These are phyloP conservation scores for Siniperca scherzeri DNA, from an alignment of 2,797 vertebrate species.

Conservation along the genomic window DNA sequence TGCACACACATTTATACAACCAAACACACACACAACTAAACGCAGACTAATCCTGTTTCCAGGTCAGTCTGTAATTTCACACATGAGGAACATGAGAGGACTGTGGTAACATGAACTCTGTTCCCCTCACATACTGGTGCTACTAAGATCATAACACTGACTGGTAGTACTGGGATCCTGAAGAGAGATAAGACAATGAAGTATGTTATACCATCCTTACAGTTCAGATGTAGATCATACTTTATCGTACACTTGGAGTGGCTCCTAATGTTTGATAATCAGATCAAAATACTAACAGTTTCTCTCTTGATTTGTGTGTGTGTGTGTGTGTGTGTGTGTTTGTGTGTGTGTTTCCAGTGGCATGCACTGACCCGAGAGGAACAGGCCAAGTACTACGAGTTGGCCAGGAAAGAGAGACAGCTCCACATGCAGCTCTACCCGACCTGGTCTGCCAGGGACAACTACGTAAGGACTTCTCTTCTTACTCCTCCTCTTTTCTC, in stretches of 20 bases:
- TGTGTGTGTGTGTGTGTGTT: slow-evolving; percentile 3
- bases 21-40: not conserved
- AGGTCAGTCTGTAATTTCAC: slow-evolving; percentile 64
- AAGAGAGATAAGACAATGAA: not conserved
- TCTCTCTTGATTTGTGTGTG: not conserved
- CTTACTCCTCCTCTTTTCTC: not conserved
- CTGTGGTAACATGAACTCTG: slow-evolving; percentile 37
- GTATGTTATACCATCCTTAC: not conserved
- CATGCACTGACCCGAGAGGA: slow-evolving; percentile 97
- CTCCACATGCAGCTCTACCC: slow-evolving; percentile 99
- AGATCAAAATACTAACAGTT: not conserved
- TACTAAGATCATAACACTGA: slow-evolving; percentile 19
- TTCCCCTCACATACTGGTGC: slow-evolving; percentile 29
- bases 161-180: slow-evolving; percentile 1
- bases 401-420: slow-evolving; percentile 98
- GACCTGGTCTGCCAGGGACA: slow-evolving; percentile 98
- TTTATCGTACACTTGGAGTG: not conserved
- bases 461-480: slow-evolving; percentile 91
- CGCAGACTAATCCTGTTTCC: slow-evolving; percentile 54
- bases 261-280: not conserved
- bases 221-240: not conserved
- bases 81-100: slow-evolving; percentile 63
- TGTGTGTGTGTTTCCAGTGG: slow-evolving; percentile 87
- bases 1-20: not conserved
- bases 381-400: slow-evolving; percentile 98